A percentile compares a stretch with the other conserved stretches of the same genome.
phyloP scores from a whole-genome alignment of 2,797 vertebrate species.

The Phoebastria nigripes region DNA sequence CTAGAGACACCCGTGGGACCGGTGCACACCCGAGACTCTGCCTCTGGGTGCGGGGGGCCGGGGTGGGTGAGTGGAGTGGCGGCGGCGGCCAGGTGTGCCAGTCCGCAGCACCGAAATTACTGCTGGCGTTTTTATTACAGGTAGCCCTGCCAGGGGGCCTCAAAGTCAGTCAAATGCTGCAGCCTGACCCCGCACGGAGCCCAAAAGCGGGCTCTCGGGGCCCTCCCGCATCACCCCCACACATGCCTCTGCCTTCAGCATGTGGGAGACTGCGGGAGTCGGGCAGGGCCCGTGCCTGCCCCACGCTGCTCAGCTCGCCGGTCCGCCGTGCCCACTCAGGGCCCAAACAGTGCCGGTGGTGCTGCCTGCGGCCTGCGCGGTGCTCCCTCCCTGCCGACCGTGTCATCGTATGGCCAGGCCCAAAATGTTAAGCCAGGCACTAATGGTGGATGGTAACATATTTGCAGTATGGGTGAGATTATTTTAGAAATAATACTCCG shows the following conservation, averaged over 20 bases:
- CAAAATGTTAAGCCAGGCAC: background rate
- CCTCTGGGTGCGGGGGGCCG: background rate
- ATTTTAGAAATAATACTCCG: background rate
- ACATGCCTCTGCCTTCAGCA: fast-evolving
- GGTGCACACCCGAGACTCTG: background rate
- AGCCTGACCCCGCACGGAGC: fast-evolving
- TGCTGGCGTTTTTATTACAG: background rate
- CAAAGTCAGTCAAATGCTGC: background rate
- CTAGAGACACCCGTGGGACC: background rate
- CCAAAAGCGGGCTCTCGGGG: fast-evolving
- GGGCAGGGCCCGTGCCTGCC: background rate
- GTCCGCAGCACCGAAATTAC: background rate
- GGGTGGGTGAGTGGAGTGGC: background rate
- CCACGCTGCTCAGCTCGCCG: background rate
- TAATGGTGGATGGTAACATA: background rate
- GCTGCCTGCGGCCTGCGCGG: fast-evolving
- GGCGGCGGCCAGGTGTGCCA: background rate
- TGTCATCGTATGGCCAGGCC: background rate
- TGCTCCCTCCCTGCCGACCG: fast-evolving
- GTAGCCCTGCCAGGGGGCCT: background rate
- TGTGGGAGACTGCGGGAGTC: fast-evolving
- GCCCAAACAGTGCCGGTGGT: fast-evolving
- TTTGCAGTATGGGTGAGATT: background rate
- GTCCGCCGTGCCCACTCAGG: fast-evolving
- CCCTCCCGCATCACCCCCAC: background rate